phyloP scores from a whole-genome alignment of 2,113 vertebrate species.

The Turdus rufiventris region DNA sequence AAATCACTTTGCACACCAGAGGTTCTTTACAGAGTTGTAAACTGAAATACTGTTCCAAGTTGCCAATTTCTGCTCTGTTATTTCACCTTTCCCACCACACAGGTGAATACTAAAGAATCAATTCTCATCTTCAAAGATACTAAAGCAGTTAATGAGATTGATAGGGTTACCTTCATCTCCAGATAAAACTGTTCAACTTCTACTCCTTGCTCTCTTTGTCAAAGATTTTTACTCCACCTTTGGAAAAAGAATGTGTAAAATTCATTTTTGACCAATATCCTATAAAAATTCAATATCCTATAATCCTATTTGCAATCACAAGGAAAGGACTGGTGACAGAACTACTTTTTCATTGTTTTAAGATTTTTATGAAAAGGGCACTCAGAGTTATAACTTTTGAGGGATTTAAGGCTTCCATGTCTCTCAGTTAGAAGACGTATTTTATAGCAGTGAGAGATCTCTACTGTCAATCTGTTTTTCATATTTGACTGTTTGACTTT shows the following conservation, averaged over 20 bases:
- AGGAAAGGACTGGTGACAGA: not conserved
- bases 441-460: not conserved
- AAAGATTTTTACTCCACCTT: not conserved
- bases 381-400: not conserved
- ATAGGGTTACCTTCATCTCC: not conserved
- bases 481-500: not conserved
- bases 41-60: not conserved
- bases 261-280: not conserved
- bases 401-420: not conserved
- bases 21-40: not conserved
- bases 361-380: not conserved
- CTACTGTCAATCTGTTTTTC: not conserved
- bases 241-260: not conserved
- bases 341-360: not conserved
- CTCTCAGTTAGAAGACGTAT: not conserved
- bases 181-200: not conserved
- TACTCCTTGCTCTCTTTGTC: not conserved
- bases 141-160: not conserved
- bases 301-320: not conserved
- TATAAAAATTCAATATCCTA: too few relatives aligned
- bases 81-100: not conserved
- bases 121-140: not conserved
- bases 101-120: not conserved
- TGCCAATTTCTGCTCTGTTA: not conserved
- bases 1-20: not conserved